Evolutionary conservation across 2,888 invertebrate species (phyloP).

Genomic region (Sphaerophoria taeniata): DNA sequence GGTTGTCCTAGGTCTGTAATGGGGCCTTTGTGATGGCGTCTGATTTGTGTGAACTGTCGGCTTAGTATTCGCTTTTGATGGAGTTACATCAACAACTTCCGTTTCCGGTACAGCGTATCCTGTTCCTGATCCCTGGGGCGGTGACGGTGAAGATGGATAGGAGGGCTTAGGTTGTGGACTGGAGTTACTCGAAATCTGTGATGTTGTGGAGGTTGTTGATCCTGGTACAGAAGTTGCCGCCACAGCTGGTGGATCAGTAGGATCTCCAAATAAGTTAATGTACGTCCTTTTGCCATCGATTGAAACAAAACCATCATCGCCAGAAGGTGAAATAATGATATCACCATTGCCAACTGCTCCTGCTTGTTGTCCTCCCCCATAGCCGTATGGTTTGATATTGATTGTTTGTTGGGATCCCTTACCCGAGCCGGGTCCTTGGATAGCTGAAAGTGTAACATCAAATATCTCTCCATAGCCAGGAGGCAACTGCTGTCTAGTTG

Average conservation of each 20-base stretch:
- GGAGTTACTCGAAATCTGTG: conserved; percentile 77
- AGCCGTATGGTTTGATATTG: conserved; percentile 82
- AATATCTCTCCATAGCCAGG: conserved; percentile 91
- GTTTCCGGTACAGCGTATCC: conserved; percentile 86
- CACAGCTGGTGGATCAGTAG: conserved; percentile 81
- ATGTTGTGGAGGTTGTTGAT: conserved; percentile 78
- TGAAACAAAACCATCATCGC: conserved; percentile 93
- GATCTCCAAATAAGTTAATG: conserved; percentile 91
- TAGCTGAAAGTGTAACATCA: conserved; percentile 93
- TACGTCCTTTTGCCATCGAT: conserved; percentile 96
- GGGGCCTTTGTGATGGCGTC: conserved; percentile 86
- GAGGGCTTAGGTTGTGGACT: conserved; percentile 80
- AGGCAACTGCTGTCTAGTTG: conserved; percentile 82
- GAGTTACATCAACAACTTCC: conserved; percentile 82
- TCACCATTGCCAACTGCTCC: conserved; percentile 83
- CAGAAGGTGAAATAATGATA: conserved; percentile 91
- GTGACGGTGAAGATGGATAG: conserved; percentile 54
- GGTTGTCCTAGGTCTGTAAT: conserved; percentile 83
- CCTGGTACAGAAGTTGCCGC: conserved; percentile 79
- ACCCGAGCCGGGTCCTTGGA: conserved; percentile 90
- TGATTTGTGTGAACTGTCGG: conserved; percentile 80
- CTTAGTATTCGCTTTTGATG: conserved; percentile 80
- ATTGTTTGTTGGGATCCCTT: conserved; percentile 82
- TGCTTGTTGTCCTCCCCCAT: conserved; percentile 82
- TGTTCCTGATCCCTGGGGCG: conserved; percentile 83